Conservation (phyloP, 2,888 invertebrate genomes). For the Caenorhabditis drosophilae region DNA sequence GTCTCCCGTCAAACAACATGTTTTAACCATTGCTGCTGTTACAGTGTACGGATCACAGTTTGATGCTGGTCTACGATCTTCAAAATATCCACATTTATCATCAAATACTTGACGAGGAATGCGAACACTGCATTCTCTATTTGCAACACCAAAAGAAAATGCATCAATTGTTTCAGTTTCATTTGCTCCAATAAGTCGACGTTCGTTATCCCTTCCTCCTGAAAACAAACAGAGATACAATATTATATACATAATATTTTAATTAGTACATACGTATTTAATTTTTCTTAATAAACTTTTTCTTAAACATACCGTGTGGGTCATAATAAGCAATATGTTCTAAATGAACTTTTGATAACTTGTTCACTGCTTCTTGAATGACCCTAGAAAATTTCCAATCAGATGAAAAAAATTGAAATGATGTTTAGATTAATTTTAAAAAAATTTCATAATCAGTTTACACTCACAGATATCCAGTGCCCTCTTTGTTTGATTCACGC, state of each 20-base stretch:
- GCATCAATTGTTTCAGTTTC: slow-evolving; percentile 96
- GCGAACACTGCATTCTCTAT: slow-evolving; percentile 83
- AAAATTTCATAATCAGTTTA: too few species aligned
- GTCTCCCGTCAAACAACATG: slow-evolving; percentile 52
- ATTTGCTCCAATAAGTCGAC: slow-evolving; percentile 88
- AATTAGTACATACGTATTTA: too few species aligned
- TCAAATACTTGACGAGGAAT: slow-evolving; percentile 82
- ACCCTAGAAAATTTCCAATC: slow-evolving; percentile 71
- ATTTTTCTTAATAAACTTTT: not conserved
- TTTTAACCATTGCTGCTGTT: slow-evolving; percentile 52
- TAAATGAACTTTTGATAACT: slow-evolving; percentile 86
- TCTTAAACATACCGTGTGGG: slow-evolving; percentile 73
- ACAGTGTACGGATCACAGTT: slow-evolving; percentile 63
- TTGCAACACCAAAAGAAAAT: slow-evolving; percentile 76
- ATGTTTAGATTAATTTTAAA: too few species aligned
- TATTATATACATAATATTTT: too few species aligned
- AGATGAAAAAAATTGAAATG: not conserved
- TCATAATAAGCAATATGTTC: slow-evolving; percentile 95
- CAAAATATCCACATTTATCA: slow-evolving; percentile 61
- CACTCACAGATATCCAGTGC: slow-evolving; percentile 71
- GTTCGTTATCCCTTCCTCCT: slow-evolving; percentile 87
- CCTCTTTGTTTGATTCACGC: slow-evolving; percentile 79
- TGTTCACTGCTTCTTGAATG: slow-evolving; percentile 92
- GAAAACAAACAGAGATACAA: too few species aligned
- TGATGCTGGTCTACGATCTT: slow-evolving; percentile 60